Conservation (phyloP, 1,140 invertebrate species). For the Bombus cullumanus region DNA sequence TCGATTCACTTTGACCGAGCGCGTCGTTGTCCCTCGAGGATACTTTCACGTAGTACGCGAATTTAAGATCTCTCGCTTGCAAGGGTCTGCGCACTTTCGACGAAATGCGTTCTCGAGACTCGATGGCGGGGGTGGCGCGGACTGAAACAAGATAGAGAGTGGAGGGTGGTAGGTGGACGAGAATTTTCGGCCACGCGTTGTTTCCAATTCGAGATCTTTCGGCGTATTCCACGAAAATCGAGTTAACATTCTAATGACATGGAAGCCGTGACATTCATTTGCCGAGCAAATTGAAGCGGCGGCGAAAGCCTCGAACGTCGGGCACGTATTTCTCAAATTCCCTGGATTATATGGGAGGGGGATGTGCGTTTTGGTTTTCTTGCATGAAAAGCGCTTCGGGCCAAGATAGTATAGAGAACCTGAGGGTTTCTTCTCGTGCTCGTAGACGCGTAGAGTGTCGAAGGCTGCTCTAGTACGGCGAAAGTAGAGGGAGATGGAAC, state of each 20-base stretch:
- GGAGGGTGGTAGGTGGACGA: neutral
- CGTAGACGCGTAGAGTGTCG: conserved; percentile 9
- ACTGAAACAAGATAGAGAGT: neutral
- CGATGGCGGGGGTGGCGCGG: neutral
- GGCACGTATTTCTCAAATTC: conserved; percentile 43
- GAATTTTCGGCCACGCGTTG: neutral
- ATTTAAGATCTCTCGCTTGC: conserved; percentile 19
- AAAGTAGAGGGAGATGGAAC: neutral
- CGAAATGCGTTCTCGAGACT: neutral
- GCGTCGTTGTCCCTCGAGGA: neutral
- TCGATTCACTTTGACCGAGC: conserved; percentile 43
- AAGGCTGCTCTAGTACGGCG: neutral
- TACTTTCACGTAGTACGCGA: conserved; percentile 2
- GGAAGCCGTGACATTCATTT: conserved; percentile 12
- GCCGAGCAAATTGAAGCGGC: conserved; percentile 7
- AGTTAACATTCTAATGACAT: neutral
- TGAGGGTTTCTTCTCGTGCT: neutral
- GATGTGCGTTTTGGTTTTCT: conserved; percentile 38
- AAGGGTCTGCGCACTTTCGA: neutral
- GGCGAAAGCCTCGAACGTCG: conserved; percentile 8
- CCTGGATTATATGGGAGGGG: neutral
- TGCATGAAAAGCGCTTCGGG: conserved; percentile 32
- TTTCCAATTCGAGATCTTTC: neutral
- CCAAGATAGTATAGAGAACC: too few species aligned
- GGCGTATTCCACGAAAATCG: neutral